A percentile compares a stretch with the other conserved stretches of the same genome.
Evolutionary conservation across 1,140 invertebrate species (phyloP).

Genomic region (Portunus trituberculatus): DNA sequence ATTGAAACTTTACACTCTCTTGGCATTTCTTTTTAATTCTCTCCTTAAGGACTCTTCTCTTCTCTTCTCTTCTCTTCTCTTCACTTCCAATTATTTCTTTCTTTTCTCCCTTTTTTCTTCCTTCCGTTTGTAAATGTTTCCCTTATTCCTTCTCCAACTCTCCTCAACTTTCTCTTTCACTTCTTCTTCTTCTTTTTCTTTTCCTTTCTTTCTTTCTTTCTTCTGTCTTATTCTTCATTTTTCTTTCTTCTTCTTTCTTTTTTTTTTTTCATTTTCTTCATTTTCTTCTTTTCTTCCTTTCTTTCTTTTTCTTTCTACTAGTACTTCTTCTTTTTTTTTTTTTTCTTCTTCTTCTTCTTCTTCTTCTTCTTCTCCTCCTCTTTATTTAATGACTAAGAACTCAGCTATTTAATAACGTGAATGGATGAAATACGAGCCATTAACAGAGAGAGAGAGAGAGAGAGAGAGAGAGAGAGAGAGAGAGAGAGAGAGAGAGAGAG

Average conservation of each 20-base stretch:
- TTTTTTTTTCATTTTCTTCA: neutral
- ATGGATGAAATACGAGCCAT: neutral
- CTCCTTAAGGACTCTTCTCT: neutral
- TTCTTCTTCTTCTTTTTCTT: neutral
- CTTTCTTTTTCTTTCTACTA: neutral
- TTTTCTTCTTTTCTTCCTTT: neutral
- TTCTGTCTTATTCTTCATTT: neutral
- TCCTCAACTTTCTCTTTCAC: neutral
- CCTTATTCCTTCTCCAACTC: no score
- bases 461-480: conserved; percentile 20
- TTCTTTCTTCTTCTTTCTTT: neutral
- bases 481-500: conserved; percentile 20
- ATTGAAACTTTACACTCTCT: neutral
- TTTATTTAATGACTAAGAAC: no score
- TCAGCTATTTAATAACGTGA: no score
- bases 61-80: no score
- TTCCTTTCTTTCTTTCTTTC: neutral
- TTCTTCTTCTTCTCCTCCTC: neutral
- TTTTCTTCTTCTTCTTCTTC: neutral
- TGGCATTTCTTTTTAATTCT: neutral
- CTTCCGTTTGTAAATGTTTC: no score
- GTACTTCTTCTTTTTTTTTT: neutral
- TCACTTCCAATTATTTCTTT: no score
- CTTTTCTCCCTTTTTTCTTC: no score
- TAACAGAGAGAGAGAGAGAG: neutral